Conservation (phyloP, 2,113 vertebrate species). For the Ascaphus truei region DNA sequence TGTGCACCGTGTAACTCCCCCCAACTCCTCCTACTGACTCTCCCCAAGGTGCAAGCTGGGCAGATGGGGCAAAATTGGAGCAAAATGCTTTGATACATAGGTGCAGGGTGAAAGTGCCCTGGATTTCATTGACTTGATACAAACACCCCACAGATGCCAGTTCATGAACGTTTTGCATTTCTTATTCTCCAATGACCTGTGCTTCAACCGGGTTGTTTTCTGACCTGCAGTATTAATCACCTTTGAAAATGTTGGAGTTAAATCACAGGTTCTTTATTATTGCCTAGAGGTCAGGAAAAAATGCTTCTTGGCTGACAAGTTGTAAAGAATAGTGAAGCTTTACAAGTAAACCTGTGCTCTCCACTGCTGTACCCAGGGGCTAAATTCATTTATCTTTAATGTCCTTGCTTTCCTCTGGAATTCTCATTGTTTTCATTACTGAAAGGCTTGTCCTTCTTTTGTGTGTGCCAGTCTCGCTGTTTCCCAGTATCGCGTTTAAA, state of each 20-base stretch:
- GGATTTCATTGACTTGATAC: too few relatives aligned
- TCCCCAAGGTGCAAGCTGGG: too few relatives aligned
- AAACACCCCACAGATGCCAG: not conserved
- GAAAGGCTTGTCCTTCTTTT: constrained; percentile 34
- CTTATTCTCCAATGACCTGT: constrained; percentile 17
- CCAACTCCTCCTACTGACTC: too few relatives aligned
- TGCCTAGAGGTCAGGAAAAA: constrained; percentile 38
- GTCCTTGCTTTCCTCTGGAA: constrained; percentile 24
- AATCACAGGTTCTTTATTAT: constrained; percentile 36
- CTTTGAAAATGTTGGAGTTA: constrained; percentile 40
- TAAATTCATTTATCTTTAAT: constrained; percentile 38
- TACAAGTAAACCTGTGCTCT: constrained; percentile 18
- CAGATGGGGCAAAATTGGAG: too few relatives aligned
- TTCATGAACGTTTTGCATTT: constrained; percentile 11
- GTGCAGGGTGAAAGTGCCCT: too few relatives aligned
- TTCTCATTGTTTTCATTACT: not conserved
- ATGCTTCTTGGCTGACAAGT: constrained; percentile 26
- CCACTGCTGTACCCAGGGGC: constrained; percentile 34
- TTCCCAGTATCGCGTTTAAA: not conserved
- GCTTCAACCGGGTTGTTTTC: constrained; percentile 16
- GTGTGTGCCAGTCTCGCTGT: constrained; percentile 22
- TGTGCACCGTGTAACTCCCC: too few relatives aligned
- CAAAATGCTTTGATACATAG: too few relatives aligned
- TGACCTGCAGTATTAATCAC: constrained; percentile 14
- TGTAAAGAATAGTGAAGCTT: constrained; percentile 31